Evolutionary conservation across 2,113 vertebrate species (phyloP).

Genomic region (Rissa tridactyla): DNA sequence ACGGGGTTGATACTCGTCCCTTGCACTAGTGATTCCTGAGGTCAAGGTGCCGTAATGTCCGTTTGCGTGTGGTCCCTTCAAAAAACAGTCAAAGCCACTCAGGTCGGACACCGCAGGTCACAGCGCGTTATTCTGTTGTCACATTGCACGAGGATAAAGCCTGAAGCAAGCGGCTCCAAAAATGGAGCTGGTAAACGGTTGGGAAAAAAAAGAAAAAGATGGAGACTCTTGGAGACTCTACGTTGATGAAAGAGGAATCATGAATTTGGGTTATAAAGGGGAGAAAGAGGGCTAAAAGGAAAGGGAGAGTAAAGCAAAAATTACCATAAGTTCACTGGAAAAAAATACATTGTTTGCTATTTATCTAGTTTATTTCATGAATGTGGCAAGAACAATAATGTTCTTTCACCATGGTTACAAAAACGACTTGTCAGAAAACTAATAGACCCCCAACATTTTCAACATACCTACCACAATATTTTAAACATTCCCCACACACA

Average conservation of each 20-base stretch:
- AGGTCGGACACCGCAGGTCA: accelerated
- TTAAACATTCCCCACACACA: too few relatives aligned
- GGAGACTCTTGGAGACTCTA: too few relatives aligned
- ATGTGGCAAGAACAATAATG: not conserved
- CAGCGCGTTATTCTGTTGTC: too few relatives aligned
- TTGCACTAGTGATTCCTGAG: not conserved
- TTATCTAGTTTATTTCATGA: not conserved
- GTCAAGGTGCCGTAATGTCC: too few relatives aligned
- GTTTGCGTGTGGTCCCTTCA: not conserved
- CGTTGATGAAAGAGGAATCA: too few relatives aligned
- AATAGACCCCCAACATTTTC: not conserved
- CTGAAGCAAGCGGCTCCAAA: not conserved
- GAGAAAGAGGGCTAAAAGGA: not conserved
- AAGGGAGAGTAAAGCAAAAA: not conserved
- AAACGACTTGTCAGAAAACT: not conserved
- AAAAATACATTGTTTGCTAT: not conserved
- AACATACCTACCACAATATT: not conserved
- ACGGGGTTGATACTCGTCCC: not conserved
- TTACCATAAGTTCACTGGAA: not conserved
- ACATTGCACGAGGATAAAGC: accelerated
- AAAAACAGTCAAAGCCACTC: too few relatives aligned
- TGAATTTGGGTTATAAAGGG: not conserved
- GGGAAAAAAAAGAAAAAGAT: too few relatives aligned
- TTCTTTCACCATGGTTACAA: not conserved
- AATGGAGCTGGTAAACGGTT: accelerated